phyloP scores from a whole-genome alignment of 1,140 invertebrate genomes.

The Drosophila takahashii region DNA sequence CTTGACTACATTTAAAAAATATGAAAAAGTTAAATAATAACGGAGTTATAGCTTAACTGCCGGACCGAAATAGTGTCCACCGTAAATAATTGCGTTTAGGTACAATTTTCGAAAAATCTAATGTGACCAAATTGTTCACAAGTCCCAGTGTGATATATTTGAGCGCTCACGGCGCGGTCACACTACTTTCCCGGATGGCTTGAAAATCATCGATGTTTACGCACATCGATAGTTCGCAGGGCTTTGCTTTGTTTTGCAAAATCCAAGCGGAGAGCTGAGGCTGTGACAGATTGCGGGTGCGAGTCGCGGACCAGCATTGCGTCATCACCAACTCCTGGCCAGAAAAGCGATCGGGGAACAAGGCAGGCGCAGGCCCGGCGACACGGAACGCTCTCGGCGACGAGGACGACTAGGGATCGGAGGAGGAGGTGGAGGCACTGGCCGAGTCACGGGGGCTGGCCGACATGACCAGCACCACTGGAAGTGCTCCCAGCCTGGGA shows the following conservation, averaged over 20 bases:
- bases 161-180: background rate
- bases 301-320: conserved; percentile 33
- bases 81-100: too few relatives aligned
- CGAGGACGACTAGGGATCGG: conserved; percentile 17
- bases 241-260: conserved; percentile 42
- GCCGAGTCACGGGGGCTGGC: conserved; percentile 27
- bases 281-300: conserved; percentile 19
- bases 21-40: too few relatives aligned
- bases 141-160: background rate
- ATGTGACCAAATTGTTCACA: background rate
- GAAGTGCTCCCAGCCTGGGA: conserved; percentile 32
- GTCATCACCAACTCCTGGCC: conserved; percentile 32
- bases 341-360: conserved; percentile 4
- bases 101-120: background rate
- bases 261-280: conserved; percentile 17
- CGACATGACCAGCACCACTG: conserved; percentile 44
- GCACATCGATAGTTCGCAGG: conserved; percentile 2
- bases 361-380: conserved; percentile 1
- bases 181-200: background rate
- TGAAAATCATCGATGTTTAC: conserved; percentile 2
- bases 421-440: conserved; percentile 21
- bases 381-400: conserved; percentile 25
- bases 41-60: too few relatives aligned
- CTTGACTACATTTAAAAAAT: too few relatives aligned
- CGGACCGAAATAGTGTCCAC: too few relatives aligned